phyloP scores from a whole-genome alignment of 2,113 vertebrate genomes.

The Noctilio leporinus region DNA sequence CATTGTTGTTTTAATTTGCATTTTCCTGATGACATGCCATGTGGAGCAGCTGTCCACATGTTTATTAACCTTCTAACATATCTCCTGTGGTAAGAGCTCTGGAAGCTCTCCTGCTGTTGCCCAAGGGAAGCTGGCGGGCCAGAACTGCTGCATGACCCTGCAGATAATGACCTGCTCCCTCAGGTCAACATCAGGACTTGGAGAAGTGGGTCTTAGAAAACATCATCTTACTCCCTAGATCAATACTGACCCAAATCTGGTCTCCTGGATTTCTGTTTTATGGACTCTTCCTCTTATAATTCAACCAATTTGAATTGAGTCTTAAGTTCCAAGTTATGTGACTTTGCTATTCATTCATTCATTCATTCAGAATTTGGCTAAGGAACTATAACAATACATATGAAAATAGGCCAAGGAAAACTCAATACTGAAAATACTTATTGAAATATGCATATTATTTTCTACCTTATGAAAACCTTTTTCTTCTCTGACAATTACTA shows the following conservation, averaged over 20 bases:
- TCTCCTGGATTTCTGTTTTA: not conserved
- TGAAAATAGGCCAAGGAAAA: constrained; percentile 31
- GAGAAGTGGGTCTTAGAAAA: not conserved
- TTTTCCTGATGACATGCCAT: not conserved
- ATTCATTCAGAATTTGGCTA: not conserved
- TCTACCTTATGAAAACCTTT: not conserved
- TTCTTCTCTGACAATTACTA: constrained; percentile 6
- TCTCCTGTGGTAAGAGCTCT: not conserved
- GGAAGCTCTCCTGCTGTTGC: not conserved
- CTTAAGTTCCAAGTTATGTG: not conserved
- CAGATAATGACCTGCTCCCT: not conserved
- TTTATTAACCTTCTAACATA: not conserved
- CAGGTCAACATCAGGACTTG: not conserved
- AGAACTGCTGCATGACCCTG: not conserved
- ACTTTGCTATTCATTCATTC: not conserved
- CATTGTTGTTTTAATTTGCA: not conserved
- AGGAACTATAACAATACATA: not conserved
- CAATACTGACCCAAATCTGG: not conserved
- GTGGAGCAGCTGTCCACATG: not conserved
- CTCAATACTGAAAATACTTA: constrained; percentile 2
- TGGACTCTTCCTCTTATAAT: not conserved
- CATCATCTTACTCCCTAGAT: not conserved
- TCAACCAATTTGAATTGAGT: not conserved
- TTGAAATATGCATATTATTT: not conserved
- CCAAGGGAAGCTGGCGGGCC: not conserved